Conservation (phyloP, 1,140 invertebrate species). For the Drosophila pallidifrons region DNA sequence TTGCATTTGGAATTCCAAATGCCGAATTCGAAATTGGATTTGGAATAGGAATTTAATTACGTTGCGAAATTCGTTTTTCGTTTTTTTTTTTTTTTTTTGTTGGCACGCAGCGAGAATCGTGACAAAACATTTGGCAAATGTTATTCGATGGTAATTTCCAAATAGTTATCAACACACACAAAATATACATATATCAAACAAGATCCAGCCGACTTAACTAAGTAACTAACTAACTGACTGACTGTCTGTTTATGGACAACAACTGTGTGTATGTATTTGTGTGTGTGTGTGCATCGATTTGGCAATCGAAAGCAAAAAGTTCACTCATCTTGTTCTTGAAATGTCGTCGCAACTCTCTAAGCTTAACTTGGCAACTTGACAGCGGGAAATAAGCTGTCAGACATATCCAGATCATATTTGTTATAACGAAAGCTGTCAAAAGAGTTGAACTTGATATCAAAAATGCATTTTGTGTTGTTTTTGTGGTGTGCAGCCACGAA, state of each 20-base stretch:
- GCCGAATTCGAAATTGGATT: slow-evolving; percentile 1
- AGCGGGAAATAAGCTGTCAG: neutral
- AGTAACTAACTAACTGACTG: slow-evolving; percentile 14
- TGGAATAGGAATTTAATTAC: slow-evolving; percentile 55
- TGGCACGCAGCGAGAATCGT: slow-evolving; percentile 71
- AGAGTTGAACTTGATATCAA: neutral
- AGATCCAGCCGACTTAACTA: neutral
- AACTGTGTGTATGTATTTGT: slow-evolving; percentile 2
- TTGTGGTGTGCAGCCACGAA: neutral
- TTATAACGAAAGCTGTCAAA: neutral
- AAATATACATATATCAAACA: neutral
- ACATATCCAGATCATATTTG: neutral
- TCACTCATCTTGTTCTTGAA: slow-evolving; percentile 2
- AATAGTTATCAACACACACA: slow-evolving; percentile 3
- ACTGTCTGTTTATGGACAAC: slow-evolving; percentile 53
- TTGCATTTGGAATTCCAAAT: slow-evolving; percentile 16
- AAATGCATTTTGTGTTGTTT: neutral
- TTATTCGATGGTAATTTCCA: neutral
- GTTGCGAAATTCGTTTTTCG: slow-evolving; percentile 6
- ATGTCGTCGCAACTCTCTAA: neutral
- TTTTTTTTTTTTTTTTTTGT: slow-evolving; percentile 10
- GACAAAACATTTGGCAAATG: slow-evolving; percentile 68
- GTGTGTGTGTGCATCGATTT: slow-evolving; percentile 28
- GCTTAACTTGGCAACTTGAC: neutral
- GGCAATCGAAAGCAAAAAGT: slow-evolving; percentile 50